These are phyloP conservation scores for Hirtodrosophila trivittata DNA, from an alignment of 2,888 invertebrate species.

Conservation along the genomic window DNA sequence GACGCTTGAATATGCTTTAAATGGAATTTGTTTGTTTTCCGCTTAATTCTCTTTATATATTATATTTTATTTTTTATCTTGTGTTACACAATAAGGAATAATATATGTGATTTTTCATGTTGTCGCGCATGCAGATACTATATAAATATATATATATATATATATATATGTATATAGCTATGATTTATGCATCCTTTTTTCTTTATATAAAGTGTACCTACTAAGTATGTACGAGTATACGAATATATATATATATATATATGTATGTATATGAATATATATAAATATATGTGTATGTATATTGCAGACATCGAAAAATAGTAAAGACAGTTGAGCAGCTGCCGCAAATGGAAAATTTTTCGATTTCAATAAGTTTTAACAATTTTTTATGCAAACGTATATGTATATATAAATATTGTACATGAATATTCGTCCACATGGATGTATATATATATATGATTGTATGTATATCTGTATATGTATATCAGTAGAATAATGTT, in stretches of 20 bases:
- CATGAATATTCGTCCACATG: conserved; percentile 11
- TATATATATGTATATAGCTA: conserved; percentile 13
- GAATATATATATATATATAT: conserved; percentile 12
- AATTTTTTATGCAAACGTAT: conserved; percentile 12
- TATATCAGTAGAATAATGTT: conserved; percentile 18
- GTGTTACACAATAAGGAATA: conserved; percentile 78
- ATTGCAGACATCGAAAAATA: conserved; percentile 30
- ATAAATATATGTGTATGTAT: conserved; percentile 6
- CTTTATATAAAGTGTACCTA: too few relatives aligned
- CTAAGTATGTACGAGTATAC: conserved; percentile 35
- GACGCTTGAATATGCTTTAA: too few relatives aligned
- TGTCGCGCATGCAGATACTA: conserved; percentile 39
- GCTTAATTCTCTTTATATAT: conserved; percentile 1
- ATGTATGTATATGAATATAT: conserved; percentile 1
- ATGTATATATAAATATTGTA: conserved; percentile 15
- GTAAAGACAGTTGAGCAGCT: conserved; percentile 22
- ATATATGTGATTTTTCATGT: conserved; percentile 66
- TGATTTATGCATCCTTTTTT: too few relatives aligned
- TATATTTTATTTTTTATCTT: conserved; percentile 44
- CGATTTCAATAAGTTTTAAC: conserved; percentile 17
- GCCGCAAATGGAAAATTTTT: conserved; percentile 3
- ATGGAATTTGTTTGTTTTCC: neutral
- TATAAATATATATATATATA: conserved; percentile 41
- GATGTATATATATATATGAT: conserved; percentile 7
- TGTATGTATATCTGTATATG: conserved; percentile 12